Conservation (phyloP, 2,888 invertebrate genomes). For the Lysandra coridon region DNA sequence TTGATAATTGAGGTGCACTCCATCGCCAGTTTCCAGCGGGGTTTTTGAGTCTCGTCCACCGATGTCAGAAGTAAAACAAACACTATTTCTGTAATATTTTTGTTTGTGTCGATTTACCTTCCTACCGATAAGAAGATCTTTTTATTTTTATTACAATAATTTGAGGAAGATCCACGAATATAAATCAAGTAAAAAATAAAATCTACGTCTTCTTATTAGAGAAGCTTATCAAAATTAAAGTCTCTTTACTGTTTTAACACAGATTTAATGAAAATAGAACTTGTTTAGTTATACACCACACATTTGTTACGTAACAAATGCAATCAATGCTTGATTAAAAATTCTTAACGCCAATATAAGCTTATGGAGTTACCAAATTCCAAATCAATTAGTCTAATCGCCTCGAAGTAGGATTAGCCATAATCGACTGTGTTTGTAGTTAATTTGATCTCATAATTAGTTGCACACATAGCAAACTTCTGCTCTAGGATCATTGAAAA, state of each 20-base stretch:
- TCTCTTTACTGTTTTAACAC: background rate
- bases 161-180: no score
- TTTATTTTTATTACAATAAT: no score
- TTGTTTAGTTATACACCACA: background rate
- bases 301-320: background rate
- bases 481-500: background rate
- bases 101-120: background rate
- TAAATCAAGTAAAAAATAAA: no score
- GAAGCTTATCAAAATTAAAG: background rate
- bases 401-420: background rate
- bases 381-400: slow-evolving; percentile 25
- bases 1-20: slow-evolving; percentile 71
- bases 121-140: background rate
- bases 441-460: slow-evolving; percentile 6
- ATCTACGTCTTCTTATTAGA: no score
- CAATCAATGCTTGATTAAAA: background rate
- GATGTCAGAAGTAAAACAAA: slow-evolving; percentile 1
- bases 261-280: background rate
- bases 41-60: slow-evolving; percentile 44
- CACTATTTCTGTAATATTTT: background rate
- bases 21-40: slow-evolving; percentile 49
- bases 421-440: slow-evolving; percentile 6
- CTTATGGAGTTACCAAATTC: slow-evolving; percentile 17
- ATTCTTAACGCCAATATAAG: background rate
- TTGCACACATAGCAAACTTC: background rate